These are phyloP conservation scores for Xenopus tropicalis DNA, from an alignment of 2,113 vertebrate species.

Conservation along the genomic window UCB_Xtro_10.0 CM004443.2:34077501-34078000, in stretches of 20 bases:
- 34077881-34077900: conserved; percentile 21
- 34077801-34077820: conserved; percentile 26
- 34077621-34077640: too few species aligned
- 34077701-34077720: not conserved
- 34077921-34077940: conserved; percentile 41
- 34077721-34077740: not conserved
- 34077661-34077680: not conserved
- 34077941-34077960: conserved; percentile 43
- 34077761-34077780: conserved; percentile 20
- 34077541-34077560: too few species aligned
- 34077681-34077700: not conserved
- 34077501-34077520: too few species aligned
- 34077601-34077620: too few species aligned
- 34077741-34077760: not conserved
- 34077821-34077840: conserved; percentile 16
- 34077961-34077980: conserved; percentile 24
- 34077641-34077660: too few species aligned
- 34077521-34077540: too few species aligned
- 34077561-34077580: too few species aligned
- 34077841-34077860: conserved; percentile 2
- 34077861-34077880: conserved; percentile 4
- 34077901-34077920: conserved; percentile 13
- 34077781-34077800: conserved; percentile 42
- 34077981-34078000: conserved; percentile 19
- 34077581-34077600: too few species aligned